A percentile compares a stretch with the other conserved stretches of the same genome.
Conservation (phyloP, 2,113 vertebrate species). For the Leptodactylus fuscus region DNA sequence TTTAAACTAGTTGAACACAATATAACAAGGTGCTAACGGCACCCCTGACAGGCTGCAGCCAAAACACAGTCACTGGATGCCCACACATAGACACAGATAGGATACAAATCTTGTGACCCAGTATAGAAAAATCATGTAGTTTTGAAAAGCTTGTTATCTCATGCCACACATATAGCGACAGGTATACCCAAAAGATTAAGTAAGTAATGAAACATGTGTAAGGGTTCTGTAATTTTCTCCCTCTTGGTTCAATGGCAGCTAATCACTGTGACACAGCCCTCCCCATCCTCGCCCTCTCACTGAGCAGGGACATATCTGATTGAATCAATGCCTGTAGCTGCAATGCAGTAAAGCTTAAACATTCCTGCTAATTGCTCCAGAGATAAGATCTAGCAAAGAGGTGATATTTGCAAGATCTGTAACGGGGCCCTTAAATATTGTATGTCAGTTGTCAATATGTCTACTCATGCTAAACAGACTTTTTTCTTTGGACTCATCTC, state of each 20-base stretch:
- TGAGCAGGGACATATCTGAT: neutral
- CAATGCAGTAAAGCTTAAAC: neutral
- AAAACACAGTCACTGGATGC: no score
- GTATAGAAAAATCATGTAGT: no score
- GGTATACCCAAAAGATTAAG: no score
- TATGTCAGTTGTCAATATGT: neutral
- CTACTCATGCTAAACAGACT: no score
- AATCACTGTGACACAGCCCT: neutral
- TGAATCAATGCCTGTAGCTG: neutral
- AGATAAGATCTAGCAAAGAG: neutral
- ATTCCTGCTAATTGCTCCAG: neutral
- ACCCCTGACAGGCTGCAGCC: no score
- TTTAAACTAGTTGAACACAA: no score
- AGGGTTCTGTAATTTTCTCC: neutral
- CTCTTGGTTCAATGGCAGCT: neutral
- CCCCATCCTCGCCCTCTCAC: neutral
- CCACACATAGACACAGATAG: no score
- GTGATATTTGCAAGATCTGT: neutral
- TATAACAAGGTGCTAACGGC: no score
- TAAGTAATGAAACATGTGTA: neutral
- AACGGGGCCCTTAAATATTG: neutral
- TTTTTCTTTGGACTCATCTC: no score
- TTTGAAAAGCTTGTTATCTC: no score
- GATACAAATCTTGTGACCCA: no score
- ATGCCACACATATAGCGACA: no score